These are phyloP conservation scores for Plusia festucae DNA, from an alignment of 2,888 invertebrate genomes.

Conservation along the genomic window DNA sequence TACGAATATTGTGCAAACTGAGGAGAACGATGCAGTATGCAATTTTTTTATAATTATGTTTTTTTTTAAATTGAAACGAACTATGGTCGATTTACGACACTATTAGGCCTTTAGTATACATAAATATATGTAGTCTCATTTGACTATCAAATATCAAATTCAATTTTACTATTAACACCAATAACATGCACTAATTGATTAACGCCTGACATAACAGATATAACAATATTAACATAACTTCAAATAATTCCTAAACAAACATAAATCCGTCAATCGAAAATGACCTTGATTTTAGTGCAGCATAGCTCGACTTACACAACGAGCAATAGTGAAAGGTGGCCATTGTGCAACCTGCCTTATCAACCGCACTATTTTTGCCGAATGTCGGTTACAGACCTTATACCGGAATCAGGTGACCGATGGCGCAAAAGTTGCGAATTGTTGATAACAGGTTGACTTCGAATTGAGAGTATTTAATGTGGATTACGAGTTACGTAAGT, in stretches of 20 bases:
- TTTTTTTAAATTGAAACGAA: too few relatives aligned
- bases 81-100: too few relatives aligned
- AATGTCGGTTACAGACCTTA: constrained; percentile 57
- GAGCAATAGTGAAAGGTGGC: constrained; percentile 73
- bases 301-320: constrained; percentile 63
- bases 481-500: not conserved
- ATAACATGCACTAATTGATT: not conserved
- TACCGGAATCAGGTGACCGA: constrained; percentile 37
- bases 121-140: too few relatives aligned
- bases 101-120: too few relatives aligned
- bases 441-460: constrained; percentile 55
- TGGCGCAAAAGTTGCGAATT: constrained; percentile 52
- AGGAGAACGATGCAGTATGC: too few relatives aligned
- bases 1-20: too few relatives aligned
- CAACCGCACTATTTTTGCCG: constrained; percentile 62
- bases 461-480: not conserved
- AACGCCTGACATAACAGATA: not conserved
- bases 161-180: not conserved
- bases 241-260: constrained; percentile 19
- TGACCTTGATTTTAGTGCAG: constrained; percentile 68
- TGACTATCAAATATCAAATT: too few relatives aligned
- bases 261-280: constrained; percentile 24
- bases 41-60: too few relatives aligned
- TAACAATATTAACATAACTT: not conserved
- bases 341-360: constrained; percentile 72